Conservation (phyloP, 1,140 invertebrate species). For the Drosophila tsacasi region DNA sequence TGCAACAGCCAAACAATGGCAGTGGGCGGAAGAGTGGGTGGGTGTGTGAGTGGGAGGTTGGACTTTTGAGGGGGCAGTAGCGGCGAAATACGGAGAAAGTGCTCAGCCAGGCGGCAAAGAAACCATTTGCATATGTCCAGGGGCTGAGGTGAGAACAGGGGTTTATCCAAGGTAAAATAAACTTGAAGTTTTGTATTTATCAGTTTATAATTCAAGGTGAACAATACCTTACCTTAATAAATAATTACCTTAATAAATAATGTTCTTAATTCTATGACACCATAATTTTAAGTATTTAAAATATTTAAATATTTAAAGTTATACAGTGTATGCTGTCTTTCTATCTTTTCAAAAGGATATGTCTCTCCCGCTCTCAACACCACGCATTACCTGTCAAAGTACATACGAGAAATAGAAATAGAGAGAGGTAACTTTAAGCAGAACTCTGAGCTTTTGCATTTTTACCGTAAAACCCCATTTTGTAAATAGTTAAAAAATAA, state of each 20-base stretch:
- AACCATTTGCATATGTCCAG: constrained; percentile 77
- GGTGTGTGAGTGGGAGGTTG: not conserved
- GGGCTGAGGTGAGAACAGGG: constrained; percentile 32
- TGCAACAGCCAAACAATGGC: constrained; percentile 53
- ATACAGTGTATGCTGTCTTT: too few species aligned
- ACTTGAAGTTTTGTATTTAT: not conserved
- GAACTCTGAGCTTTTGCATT: too few species aligned
- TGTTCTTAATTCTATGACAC: not conserved
- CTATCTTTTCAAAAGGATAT: too few species aligned
- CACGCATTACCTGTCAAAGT: too few species aligned
- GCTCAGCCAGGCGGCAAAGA: constrained; percentile 66
- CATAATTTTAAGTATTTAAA: not conserved
- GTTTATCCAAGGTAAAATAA: constrained; percentile 16
- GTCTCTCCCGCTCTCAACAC: too few species aligned
- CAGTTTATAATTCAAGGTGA: not conserved
- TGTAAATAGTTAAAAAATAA: not conserved
- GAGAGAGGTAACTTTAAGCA: too few species aligned
- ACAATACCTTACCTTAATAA: not conserved
- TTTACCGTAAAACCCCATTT: too few species aligned
- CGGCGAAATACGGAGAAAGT: constrained; percentile 20
- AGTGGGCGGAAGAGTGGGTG: constrained; percentile 5
- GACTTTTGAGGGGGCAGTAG: not conserved
- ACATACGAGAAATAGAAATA: too few species aligned
- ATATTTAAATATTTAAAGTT: too few species aligned
- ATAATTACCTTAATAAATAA: not conserved